Evolutionary conservation across 2,888 invertebrate genomes (phyloP).

Genomic region (Pammene fasciana): DNA sequence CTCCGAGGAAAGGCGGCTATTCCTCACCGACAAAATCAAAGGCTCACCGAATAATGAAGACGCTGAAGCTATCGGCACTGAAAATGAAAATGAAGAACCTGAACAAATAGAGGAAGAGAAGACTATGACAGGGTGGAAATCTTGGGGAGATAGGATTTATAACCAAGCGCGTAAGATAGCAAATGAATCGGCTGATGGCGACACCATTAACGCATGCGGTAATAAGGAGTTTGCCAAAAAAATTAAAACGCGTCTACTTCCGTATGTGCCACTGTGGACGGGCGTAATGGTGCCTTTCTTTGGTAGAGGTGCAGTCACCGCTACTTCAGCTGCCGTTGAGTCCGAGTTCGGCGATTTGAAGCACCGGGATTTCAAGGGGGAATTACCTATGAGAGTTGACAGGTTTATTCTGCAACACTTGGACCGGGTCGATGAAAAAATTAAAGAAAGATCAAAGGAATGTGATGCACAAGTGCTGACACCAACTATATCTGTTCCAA

Average conservation of each 20-base stretch:
- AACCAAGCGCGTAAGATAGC: too few species aligned
- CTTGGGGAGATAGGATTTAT: too few species aligned
- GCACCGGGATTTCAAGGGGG: slow-evolving; percentile 10
- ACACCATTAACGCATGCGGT: background rate
- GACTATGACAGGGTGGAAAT: background rate
- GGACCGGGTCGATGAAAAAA: slow-evolving; percentile 11
- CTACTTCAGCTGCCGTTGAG: slow-evolving; percentile 25
- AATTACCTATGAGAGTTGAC: slow-evolving; percentile 22
- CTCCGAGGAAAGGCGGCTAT: background rate
- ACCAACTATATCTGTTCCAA: too few species aligned
- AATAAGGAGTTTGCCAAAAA: slow-evolving; percentile 2
- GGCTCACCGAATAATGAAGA: background rate
- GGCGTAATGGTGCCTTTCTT: slow-evolving; percentile 20
- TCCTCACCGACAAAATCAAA: slow-evolving; percentile 3
- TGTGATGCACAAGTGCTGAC: background rate
- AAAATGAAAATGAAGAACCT: background rate
- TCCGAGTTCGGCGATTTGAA: slow-evolving; percentile 24
- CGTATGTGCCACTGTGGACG: slow-evolving; percentile 22
- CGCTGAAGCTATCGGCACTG: too few species aligned
- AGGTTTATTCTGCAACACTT: slow-evolving; percentile 4
- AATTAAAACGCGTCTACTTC: slow-evolving; percentile 12
- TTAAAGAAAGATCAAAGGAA: slow-evolving; percentile 6
- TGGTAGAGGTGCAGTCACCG: background rate
- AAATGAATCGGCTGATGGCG: too few species aligned
- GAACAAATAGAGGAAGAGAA: background rate